phyloP scores from a whole-genome alignment of 2,888 invertebrate species.

The Xiphydria camelus region DNA sequence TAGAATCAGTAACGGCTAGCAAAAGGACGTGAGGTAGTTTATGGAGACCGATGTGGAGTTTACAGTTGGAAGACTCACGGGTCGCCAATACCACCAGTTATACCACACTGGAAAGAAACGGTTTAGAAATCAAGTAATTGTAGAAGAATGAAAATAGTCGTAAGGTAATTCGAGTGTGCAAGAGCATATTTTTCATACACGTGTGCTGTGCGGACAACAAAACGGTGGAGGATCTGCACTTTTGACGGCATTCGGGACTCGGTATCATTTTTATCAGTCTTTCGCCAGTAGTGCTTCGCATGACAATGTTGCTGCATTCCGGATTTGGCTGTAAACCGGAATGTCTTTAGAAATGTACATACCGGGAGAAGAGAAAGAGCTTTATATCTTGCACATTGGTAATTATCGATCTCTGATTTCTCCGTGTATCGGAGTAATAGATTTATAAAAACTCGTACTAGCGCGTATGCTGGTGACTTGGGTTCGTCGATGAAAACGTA shows the following conservation, averaged over 20 bases:
- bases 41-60: constrained; percentile 66
- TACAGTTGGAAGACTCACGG: constrained; percentile 66
- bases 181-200: too few relatives aligned
- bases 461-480: constrained; percentile 66
- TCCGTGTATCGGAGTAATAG: constrained; percentile 6
- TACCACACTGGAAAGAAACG: constrained; percentile 71
- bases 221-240: constrained; percentile 73
- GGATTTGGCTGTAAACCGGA: constrained; percentile 66
- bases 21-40: constrained; percentile 74
- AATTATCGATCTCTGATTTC: constrained; percentile 3
- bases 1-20: too few relatives aligned
- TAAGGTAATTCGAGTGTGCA: constrained; percentile 3
- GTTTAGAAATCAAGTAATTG: not conserved
- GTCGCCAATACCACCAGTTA: constrained; percentile 85
- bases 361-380: constrained; percentile 12
- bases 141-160: constrained; percentile 7
- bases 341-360: too few relatives aligned
- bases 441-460: constrained; percentile 56
- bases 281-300: constrained; percentile 73
- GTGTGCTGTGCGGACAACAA: constrained; percentile 72
- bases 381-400: too few relatives aligned
- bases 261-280: constrained; percentile 75
- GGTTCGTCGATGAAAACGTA: constrained; percentile 76
- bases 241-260: constrained; percentile 73
- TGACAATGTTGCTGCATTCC: constrained; percentile 80